Evolutionary conservation across 2,797 vertebrate genomes (phyloP).

Genomic region (Atherinosoma microstoma): DNA sequence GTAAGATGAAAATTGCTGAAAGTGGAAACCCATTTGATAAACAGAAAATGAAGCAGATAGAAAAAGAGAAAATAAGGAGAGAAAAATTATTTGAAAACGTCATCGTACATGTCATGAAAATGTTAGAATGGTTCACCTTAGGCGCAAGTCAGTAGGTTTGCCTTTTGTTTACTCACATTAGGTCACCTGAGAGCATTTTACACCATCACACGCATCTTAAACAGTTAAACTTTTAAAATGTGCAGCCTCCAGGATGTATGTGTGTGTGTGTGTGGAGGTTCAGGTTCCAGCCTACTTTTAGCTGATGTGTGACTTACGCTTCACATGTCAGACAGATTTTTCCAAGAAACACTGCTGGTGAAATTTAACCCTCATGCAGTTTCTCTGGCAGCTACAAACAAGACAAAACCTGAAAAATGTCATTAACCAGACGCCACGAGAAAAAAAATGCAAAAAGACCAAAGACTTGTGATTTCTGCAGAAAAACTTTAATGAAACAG

Average conservation of each 20-base stretch:
- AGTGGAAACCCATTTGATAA: too few relatives aligned
- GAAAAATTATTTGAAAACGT: too few relatives aligned
- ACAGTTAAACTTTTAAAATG: slow-evolving; percentile 6
- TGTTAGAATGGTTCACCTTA: background rate
- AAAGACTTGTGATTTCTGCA: background rate
- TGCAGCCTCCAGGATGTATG: background rate
- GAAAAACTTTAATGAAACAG: background rate
- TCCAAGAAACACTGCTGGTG: slow-evolving; percentile 7
- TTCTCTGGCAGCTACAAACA: background rate
- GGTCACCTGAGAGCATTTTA: background rate
- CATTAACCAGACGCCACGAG: background rate
- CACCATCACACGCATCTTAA: background rate
- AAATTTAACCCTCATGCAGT: background rate
- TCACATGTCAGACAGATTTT: slow-evolving; percentile 33
- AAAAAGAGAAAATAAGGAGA: background rate
- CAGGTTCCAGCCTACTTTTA: background rate
- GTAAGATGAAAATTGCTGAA: too few relatives aligned
- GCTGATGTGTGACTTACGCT: slow-evolving; percentile 34
- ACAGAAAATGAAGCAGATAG: background rate
- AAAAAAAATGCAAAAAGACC: background rate
- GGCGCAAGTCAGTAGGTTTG: background rate
- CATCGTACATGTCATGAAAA: background rate
- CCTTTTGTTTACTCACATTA: background rate
- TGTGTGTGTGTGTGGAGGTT: background rate
- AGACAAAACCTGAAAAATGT: background rate